These are phyloP conservation scores for Sus scrofa DNA, from an alignment of 2,113 vertebrate species.

Conservation along the genomic window T2T-Sscrofa CM000828.6:71317001-71317500, in stretches of 20 bases:
- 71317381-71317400: accelerated
- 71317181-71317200: background rate
- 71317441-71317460: background rate
- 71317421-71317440: no score
- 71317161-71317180: background rate
- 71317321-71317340: background rate
- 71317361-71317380: background rate
- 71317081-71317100: constrained; percentile 75
- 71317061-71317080: constrained; percentile 2
- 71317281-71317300: constrained; percentile 36
- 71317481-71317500: background rate
- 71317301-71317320: background rate
- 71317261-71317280: background rate
- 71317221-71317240: constrained; percentile 38
- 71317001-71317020: background rate
- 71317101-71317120: constrained; percentile 11
- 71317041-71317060: background rate
- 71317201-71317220: constrained; percentile 36
- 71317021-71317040: background rate
- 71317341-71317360: background rate
- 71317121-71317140: constrained; percentile 50
- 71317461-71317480: background rate
- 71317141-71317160: constrained; percentile 38
- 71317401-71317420: background rate
- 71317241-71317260: background rate